These are phyloP conservation scores for Halcyon chelicuti DNA, from an alignment of 2,797 vertebrate species.

Conservation along the genomic window DNA sequence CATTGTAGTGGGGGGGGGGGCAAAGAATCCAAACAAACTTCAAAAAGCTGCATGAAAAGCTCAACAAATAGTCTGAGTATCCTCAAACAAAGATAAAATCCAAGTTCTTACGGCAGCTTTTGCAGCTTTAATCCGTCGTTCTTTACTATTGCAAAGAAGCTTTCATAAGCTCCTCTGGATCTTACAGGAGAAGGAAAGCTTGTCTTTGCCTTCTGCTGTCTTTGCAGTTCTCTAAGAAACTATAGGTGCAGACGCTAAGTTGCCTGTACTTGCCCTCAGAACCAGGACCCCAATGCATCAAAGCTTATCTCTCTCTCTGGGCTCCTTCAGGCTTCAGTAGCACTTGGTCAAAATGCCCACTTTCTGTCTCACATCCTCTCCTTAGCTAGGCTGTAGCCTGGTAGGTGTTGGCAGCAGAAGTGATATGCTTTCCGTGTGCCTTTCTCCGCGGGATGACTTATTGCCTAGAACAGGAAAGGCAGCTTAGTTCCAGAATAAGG, in stretches of 20 bases:
- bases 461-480: neutral
- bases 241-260: rapidly evolving
- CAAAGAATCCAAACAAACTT: neutral
- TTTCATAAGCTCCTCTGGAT: neutral
- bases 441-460: neutral
- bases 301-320: neutral
- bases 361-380: neutral
- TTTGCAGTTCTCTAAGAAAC: neutral
- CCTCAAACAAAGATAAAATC: conserved; percentile 34
- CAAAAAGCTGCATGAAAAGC: conserved; percentile 1
- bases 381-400: neutral
- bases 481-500: neutral
- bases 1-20: neutral
- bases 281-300: neutral
- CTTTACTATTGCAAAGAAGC: neutral
- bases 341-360: neutral
- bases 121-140: neutral
- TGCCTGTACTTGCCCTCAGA: neutral
- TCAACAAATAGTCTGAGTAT: neutral
- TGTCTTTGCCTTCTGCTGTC: neutral
- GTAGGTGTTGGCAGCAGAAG: neutral
- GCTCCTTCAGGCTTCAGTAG: neutral
- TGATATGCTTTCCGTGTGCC: neutral
- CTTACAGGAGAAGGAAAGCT: neutral
- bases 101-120: neutral